phyloP scores from a whole-genome alignment of 2,888 invertebrate species.

The Phaedon cochleariae region DNA sequence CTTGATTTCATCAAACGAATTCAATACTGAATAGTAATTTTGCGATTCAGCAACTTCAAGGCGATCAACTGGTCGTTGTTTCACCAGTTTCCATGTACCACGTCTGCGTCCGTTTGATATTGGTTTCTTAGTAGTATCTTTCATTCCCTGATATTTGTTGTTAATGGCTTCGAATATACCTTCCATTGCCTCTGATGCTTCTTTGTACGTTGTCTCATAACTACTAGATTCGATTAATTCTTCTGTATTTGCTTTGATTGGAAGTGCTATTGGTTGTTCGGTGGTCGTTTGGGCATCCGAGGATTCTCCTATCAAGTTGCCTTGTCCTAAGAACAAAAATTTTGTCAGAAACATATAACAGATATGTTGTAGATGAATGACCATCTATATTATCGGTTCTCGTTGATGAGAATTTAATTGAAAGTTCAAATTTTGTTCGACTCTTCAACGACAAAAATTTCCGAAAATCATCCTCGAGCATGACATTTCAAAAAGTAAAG shows the following conservation, averaged over 20 bases:
- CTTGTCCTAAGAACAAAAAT: constrained; percentile 19
- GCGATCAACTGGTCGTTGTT: constrained; percentile 71
- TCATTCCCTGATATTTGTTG: constrained; percentile 36
- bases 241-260: constrained; percentile 31
- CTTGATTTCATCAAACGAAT: constrained; percentile 22
- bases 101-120: constrained; percentile 64
- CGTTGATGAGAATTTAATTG: no score
- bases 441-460: no score
- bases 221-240: constrained; percentile 43
- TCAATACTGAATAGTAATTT: constrained; percentile 64
- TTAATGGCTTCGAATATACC: constrained; percentile 38
- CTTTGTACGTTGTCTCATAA: constrained; percentile 28
- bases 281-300: constrained; percentile 17
- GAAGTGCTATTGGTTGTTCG: constrained; percentile 26
- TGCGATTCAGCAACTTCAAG: constrained; percentile 85
- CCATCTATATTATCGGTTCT: background rate
- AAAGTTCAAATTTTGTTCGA: no score
- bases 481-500: no score
- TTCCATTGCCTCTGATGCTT: constrained; percentile 34
- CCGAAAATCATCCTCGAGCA: no score
- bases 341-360: background rate
- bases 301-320: background rate
- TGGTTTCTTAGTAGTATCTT: constrained; percentile 33
- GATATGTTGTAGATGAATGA: background rate
- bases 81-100: constrained; percentile 79